A percentile compares a stretch with the other conserved stretches of the same genome.
Evolutionary conservation across 2,888 invertebrate species (phyloP).

Genomic region (Tachina fera): DNA sequence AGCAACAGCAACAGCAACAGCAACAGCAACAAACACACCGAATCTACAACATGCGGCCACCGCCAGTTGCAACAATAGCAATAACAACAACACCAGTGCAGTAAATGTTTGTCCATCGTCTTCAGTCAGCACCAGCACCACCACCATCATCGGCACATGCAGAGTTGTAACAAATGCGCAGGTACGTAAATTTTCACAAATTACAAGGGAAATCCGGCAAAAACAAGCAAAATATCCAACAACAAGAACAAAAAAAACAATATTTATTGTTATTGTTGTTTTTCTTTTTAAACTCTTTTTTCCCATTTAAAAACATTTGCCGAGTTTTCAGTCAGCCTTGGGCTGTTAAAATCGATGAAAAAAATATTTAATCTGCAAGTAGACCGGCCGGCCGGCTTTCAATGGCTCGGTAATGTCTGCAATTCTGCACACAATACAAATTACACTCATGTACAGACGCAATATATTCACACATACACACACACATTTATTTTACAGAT

Average conservation of each 20-base stretch:
- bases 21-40: conserved; percentile 44
- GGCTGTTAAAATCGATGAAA: conserved; percentile 20
- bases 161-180: conserved; percentile 70
- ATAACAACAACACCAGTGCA: conserved; percentile 31
- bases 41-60: conserved; percentile 60
- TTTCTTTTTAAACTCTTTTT: conserved; percentile 18
- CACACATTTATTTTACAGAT: background rate
- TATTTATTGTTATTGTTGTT: conserved; percentile 42
- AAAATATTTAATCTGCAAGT: conserved; percentile 49
- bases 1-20: conserved; percentile 48
- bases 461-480: background rate
- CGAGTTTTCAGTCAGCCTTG: conserved; percentile 41
- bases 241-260: conserved; percentile 7
- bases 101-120: conserved; percentile 44
- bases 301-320: conserved; percentile 47
- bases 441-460: background rate
- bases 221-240: conserved; percentile 24
- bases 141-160: conserved; percentile 30
- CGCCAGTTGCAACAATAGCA: conserved; percentile 51
- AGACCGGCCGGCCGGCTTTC: conserved; percentile 63
- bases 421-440: conserved; percentile 64
- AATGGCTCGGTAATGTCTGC: conserved; percentile 71
- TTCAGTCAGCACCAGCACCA: conserved; percentile 39
- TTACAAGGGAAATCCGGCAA: conserved; percentile 64
- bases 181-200: conserved; percentile 71